Evolutionary conservation across 2,797 vertebrate species (phyloP).

Genomic region (Hypotaenidia philippensis): DNA sequence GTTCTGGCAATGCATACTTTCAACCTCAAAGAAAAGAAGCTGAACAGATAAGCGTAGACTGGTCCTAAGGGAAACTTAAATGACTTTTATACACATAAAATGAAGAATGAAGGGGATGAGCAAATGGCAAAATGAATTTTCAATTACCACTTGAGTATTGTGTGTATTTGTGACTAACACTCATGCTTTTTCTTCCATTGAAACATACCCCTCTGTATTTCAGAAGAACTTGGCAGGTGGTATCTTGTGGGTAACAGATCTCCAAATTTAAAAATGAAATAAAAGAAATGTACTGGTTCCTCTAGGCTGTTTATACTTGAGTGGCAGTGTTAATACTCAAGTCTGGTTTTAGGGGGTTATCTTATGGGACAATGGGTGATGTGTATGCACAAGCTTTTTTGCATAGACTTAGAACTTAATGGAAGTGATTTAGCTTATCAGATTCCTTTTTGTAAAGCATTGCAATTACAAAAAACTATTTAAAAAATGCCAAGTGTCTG

Average conservation of each 20-base stretch:
- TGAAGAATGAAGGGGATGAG: constrained; percentile 1
- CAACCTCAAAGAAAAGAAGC: not conserved
- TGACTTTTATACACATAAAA: constrained; percentile 15
- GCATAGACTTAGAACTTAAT: not conserved
- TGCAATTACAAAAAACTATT: not conserved
- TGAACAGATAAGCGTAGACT: not conserved
- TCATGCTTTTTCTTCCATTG: not conserved
- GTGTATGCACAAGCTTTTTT: not conserved
- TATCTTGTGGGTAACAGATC: not conserved
- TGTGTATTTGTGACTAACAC: constrained; percentile 4
- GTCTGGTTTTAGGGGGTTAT: not conserved
- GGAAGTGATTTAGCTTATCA: not conserved
- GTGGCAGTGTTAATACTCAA: constrained; percentile 18
- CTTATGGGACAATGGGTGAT: not conserved
- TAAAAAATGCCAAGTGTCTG: not conserved
- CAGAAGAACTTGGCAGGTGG: not conserved
- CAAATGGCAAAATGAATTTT: constrained; percentile 35
- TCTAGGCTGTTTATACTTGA: not conserved
- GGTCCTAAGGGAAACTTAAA: constrained; percentile 2
- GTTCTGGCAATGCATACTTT: not conserved
- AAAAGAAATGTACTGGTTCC: not conserved
- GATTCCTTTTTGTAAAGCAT: not conserved
- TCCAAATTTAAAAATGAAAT: constrained; percentile 1
- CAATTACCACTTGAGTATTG: not conserved
- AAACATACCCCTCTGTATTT: not conserved